A percentile compares a stretch with the other conserved stretches of the same genome.
phyloP scores from a whole-genome alignment of 1,140 invertebrate genomes.

The Eriocheir sinensis region DNA sequence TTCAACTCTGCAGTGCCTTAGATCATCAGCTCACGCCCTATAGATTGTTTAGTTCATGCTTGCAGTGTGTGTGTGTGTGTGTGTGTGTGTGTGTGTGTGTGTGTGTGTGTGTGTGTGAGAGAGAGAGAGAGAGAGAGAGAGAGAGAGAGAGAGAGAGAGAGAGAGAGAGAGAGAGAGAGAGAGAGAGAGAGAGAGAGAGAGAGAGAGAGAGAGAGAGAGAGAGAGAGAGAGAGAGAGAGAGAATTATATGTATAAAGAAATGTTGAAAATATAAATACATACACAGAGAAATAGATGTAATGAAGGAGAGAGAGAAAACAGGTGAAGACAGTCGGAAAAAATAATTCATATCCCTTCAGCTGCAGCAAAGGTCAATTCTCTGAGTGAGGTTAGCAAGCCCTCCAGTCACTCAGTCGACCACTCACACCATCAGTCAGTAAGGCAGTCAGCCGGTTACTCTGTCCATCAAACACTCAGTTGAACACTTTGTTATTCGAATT shows the following conservation, averaged over 20 bases:
- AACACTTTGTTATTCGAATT: not conserved
- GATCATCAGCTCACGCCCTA: too few species aligned
- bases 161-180: too few species aligned
- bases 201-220: not conserved
- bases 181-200: slow-evolving; percentile 5
- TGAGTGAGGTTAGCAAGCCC: not conserved
- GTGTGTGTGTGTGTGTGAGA: too few species aligned
- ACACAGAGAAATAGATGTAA: not conserved
- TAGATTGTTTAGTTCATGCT: too few species aligned
- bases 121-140: not conserved
- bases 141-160: not conserved
- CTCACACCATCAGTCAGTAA: not conserved
- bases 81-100: too few species aligned
- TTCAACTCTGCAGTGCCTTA: too few species aligned
- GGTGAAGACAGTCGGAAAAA: not conserved
- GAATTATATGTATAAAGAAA: too few species aligned
- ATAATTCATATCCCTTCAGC: not conserved
- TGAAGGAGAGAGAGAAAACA: not conserved
- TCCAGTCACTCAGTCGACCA: not conserved
- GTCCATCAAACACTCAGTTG: not conserved
- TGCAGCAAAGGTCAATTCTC: not conserved
- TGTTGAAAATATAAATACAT: too few species aligned
- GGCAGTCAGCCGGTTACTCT: not conserved
- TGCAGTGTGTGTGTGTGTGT: too few species aligned
- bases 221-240: not conserved